These are phyloP conservation scores for Drosophila lutescens DNA, from an alignment of 2,888 invertebrate genomes.

Conservation along the genomic window DNA sequence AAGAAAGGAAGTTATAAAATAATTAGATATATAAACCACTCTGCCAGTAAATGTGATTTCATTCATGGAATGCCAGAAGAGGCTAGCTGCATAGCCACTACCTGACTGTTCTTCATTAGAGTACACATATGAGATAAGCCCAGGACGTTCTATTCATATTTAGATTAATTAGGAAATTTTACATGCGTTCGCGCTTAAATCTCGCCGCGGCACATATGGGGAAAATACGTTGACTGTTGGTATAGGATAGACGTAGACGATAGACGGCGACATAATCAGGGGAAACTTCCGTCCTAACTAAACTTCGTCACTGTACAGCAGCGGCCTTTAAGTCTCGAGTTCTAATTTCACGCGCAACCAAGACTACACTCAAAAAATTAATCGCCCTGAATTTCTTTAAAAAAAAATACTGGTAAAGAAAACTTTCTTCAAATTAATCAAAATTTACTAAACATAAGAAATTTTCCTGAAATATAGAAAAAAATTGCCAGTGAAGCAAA, in stretches of 20 bases:
- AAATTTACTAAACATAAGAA: no score
- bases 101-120: conserved; percentile 37
- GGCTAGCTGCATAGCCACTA: conserved; percentile 13
- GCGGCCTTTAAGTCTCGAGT: no score
- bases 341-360: no score
- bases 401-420: no score
- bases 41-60: conserved; percentile 45
- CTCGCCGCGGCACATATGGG: conserved; percentile 38
- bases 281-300: conserved; percentile 38
- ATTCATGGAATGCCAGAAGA: conserved; percentile 64
- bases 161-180: conserved; percentile 68
- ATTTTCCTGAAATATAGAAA: no score
- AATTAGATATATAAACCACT: conserved; percentile 58
- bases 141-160: conserved; percentile 56
- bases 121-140: conserved; percentile 46
- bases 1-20: conserved; percentile 59
- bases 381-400: no score
- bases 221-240: conserved; percentile 46
- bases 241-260: conserved; percentile 20
- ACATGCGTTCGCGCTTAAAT: conserved; percentile 17
- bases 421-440: no score
- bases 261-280: conserved; percentile 50
- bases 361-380: no score
- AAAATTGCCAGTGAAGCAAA: no score
- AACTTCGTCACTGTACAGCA: conserved; percentile 10